These are phyloP conservation scores for Liopterus haemorrhoidalis DNA, from an alignment of 2,888 invertebrate genomes.

Conservation along the genomic window DNA sequence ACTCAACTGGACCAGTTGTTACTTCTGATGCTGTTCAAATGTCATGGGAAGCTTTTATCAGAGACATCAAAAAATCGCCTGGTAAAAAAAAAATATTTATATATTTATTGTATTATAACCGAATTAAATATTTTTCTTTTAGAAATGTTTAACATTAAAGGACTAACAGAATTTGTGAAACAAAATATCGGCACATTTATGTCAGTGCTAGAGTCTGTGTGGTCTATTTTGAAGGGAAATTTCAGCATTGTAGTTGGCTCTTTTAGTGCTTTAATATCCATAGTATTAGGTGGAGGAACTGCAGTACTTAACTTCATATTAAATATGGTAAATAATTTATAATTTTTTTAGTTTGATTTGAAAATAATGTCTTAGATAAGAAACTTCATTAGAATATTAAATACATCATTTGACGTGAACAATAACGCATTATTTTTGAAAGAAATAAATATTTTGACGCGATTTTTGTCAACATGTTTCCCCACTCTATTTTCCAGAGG, in stretches of 20 bases:
- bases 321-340: constrained; percentile 60
- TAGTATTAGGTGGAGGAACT: constrained; percentile 84
- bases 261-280: constrained; percentile 78
- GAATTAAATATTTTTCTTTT: constrained; percentile 33
- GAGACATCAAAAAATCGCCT: constrained; percentile 67
- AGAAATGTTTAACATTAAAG: constrained; percentile 67
- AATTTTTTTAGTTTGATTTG: too few species aligned
- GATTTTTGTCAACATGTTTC: too few species aligned
- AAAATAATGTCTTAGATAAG: too few species aligned
- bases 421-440: too few species aligned
- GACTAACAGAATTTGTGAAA: constrained; percentile 74
- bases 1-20: constrained; percentile 63
- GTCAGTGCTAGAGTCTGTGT: constrained; percentile 78
- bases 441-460: too few species aligned
- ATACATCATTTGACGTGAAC: too few species aligned
- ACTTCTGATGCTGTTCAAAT: constrained; percentile 65
- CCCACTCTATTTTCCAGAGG: too few species aligned
- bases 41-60: constrained; percentile 66
- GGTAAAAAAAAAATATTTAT: constrained; percentile 47
- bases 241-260: constrained; percentile 78
- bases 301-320: constrained; percentile 82
- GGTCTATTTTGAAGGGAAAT: constrained; percentile 90
- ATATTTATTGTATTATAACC: constrained; percentile 13
- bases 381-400: too few species aligned
- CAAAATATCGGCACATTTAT: constrained; percentile 86